These are phyloP conservation scores for Apodemia mormo DNA, from an alignment of 2,888 invertebrate species.

Conservation along the genomic window DNA sequence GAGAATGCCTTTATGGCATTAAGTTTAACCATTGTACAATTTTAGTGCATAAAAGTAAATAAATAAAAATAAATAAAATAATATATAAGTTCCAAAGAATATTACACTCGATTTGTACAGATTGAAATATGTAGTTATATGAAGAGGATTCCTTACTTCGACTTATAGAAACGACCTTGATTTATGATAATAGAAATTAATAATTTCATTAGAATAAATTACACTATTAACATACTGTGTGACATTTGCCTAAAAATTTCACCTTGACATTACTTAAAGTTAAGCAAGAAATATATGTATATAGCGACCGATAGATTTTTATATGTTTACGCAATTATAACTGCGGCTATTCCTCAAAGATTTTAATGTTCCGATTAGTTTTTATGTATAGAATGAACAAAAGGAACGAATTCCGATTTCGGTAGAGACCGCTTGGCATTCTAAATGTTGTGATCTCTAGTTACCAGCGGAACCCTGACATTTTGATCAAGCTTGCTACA, in stretches of 20 bases:
- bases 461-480: constrained; percentile 67
- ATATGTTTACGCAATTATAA: background rate
- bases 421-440: constrained; percentile 56
- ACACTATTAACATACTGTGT: background rate
- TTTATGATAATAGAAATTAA: background rate
- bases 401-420: constrained; percentile 40
- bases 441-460: constrained; percentile 47
- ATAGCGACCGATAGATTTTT: background rate
- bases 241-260: constrained; percentile 5
- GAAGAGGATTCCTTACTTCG: too few species aligned
- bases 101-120: too few species aligned
- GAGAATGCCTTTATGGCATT: too few species aligned
- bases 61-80: too few species aligned
- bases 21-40: too few species aligned
- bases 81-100: too few species aligned
- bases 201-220: background rate
- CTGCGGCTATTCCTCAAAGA: background rate
- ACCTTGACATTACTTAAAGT: constrained; percentile 14
- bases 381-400: constrained; percentile 38
- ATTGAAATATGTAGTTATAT: too few species aligned
- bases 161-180: too few species aligned
- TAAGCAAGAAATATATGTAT: background rate
- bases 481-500: constrained; percentile 60
- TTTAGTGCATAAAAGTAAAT: too few species aligned
- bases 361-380: constrained; percentile 22